Percentiles rank a stretch among this genome's conserved stretches.
Conservation (phyloP, 2,797 vertebrate genomes). For the Malacoctenus gilli region DNA sequence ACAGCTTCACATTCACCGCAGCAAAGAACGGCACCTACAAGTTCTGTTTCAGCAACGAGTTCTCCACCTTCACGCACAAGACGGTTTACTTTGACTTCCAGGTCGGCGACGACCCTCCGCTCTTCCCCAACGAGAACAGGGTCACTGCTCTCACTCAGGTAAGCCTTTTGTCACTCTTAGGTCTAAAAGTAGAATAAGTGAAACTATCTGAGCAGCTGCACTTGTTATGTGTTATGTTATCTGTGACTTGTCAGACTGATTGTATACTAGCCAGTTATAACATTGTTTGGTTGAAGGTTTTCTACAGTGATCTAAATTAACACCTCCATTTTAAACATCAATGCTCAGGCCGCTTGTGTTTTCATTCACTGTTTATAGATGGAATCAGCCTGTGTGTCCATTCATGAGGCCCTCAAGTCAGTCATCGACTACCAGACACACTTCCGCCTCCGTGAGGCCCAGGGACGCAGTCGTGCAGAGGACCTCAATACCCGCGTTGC, state of each 20-base stretch:
- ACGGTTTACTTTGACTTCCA: conserved; percentile 99
- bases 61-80: conserved; percentile 99
- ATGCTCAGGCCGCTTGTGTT: no score
- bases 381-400: conserved; percentile 98
- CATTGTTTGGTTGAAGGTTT: no score
- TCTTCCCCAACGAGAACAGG: conserved; percentile 97
- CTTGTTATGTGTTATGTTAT: no score
- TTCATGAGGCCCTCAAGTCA: conserved; percentile 96
- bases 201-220: no score
- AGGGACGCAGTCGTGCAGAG: conserved; percentile 96
- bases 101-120: conserved; percentile 95
- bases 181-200: no score
- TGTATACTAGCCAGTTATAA: no score
- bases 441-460: conserved; percentile 94
- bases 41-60: conserved; percentile 99
- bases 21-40: conserved; percentile 93
- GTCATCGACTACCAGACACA: conserved; percentile 99
- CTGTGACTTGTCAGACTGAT: no score
- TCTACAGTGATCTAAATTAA: no score
- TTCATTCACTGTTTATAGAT: conserved; percentile 80
- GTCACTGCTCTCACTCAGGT: conserved; percentile 98
- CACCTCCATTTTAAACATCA: no score
- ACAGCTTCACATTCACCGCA: conserved; percentile 97
- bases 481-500: conserved; percentile 97
- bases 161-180: conserved; percentile 23